phyloP scores from a whole-genome alignment of 2,797 vertebrate genomes.

The Malacoraja senta region DNA sequence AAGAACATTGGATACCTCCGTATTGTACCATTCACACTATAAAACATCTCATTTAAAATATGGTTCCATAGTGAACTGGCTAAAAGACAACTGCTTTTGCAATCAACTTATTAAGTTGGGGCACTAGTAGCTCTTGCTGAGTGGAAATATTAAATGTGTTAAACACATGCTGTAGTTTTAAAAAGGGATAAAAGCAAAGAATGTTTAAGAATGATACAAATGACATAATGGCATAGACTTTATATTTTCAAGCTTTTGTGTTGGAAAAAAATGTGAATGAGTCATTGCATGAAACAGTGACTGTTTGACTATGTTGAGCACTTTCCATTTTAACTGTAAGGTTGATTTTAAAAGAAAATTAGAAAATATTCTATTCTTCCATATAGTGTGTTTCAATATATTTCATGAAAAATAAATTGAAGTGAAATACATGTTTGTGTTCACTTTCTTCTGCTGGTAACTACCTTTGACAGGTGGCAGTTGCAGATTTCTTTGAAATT shows the following conservation, averaged over 20 bases:
- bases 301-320: constrained; percentile 48
- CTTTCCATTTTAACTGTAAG: constrained; percentile 44
- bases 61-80: constrained; percentile 68
- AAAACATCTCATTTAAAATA: constrained; percentile 53
- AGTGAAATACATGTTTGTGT: constrained; percentile 41
- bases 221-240: constrained; percentile 45
- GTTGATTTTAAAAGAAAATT: constrained; percentile 36
- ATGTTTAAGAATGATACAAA: constrained; percentile 48
- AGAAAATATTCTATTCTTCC: constrained; percentile 47
- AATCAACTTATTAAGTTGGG: constrained; percentile 72
- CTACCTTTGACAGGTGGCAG: not conserved
- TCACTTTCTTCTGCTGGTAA: not conserved
- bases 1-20: constrained; percentile 1
- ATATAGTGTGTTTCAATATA: constrained; percentile 48
- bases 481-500: not conserved
- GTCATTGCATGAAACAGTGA: constrained; percentile 52
- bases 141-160: constrained; percentile 62
- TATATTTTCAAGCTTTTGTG: constrained; percentile 49
- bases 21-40: constrained; percentile 37
- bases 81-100: constrained; percentile 58
- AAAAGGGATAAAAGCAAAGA: constrained; percentile 52
- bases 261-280: constrained; percentile 29
- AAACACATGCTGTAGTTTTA: constrained; percentile 59
- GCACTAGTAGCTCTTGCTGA: constrained; percentile 64
- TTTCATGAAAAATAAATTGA: constrained; percentile 58